phyloP scores from a whole-genome alignment of 1,140 invertebrate genomes.

The Danaus melanippus region DNA sequence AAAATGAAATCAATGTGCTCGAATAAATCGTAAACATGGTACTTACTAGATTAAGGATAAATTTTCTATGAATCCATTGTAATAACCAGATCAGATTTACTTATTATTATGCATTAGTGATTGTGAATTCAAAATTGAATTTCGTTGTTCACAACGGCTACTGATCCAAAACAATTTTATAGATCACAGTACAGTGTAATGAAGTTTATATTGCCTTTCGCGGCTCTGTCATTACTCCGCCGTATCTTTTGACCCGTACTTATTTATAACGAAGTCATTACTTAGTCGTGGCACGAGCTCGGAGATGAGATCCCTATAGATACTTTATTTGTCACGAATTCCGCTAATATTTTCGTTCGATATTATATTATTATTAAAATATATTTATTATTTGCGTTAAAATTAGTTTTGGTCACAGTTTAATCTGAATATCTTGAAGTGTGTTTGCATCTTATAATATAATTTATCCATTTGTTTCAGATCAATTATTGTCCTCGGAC shows the following conservation, averaged over 20 bases:
- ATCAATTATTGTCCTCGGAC: conserved; percentile 23
- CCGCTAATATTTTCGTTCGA: no score
- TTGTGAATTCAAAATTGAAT: conserved; percentile 29
- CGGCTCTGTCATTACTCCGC: conserved; percentile 50
- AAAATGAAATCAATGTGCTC: no score
- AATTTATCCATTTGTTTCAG: conserved; percentile 24
- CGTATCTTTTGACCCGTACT: conserved; percentile 56
- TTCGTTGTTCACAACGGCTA: conserved; percentile 31
- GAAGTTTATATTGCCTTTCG: conserved; percentile 36
- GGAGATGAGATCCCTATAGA: neutral
- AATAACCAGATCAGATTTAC: conserved; percentile 3
- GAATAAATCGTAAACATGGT: no score
- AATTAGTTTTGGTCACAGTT: neutral
- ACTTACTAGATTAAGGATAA: no score
- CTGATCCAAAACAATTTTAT: conserved; percentile 38
- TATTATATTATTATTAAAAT: conserved; percentile 1
- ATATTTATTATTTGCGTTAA: no score
- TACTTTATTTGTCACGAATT: neutral
- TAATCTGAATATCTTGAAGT: neutral
- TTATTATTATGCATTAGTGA: conserved; percentile 15
- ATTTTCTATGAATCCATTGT: conserved; percentile 1
- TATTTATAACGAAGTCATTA: conserved; percentile 12
- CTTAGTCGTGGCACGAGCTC: no score
- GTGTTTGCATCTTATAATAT: neutral
- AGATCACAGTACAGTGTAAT: conserved; percentile 34